These are phyloP conservation scores for Magallana gigas DNA, from an alignment of 1,140 invertebrate species.

Conservation along the genomic window DNA sequence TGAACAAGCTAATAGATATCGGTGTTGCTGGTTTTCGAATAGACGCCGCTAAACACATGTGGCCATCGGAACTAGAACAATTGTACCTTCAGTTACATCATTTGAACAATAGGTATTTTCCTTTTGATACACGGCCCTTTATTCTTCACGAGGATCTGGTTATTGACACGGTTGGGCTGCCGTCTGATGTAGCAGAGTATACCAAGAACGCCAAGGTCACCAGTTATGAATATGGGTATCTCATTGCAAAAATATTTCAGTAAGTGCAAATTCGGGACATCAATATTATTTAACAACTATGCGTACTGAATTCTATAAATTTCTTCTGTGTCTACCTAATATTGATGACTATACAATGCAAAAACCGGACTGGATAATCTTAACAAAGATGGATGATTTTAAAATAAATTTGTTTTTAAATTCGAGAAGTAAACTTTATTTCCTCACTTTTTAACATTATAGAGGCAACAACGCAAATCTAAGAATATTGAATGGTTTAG, in stretches of 20 bases:
- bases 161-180: constrained; percentile 86
- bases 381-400: too few species aligned
- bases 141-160: constrained; percentile 87
- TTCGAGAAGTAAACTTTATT: too few species aligned
- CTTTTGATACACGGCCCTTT: constrained; percentile 67
- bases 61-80: constrained; percentile 64
- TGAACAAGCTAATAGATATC: constrained; percentile 82
- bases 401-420: too few species aligned
- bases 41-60: constrained; percentile 72
- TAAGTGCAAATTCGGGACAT: not conserved
- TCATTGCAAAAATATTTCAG: constrained; percentile 45
- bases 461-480: not conserved
- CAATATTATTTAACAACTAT: too few species aligned
- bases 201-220: constrained; percentile 83
- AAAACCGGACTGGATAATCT: too few species aligned
- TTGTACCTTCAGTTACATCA: constrained; percentile 45
- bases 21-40: constrained; percentile 86
- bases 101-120: constrained; percentile 79
- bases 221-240: constrained; percentile 84
- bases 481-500: constrained; percentile 61
- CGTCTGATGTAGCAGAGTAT: constrained; percentile 81
- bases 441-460: not conserved
- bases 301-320: too few species aligned
- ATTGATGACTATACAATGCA: too few species aligned
- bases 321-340: too few species aligned